Conservation (phyloP, 2,888 invertebrate species). For the Napeogenes inachia region DNA sequence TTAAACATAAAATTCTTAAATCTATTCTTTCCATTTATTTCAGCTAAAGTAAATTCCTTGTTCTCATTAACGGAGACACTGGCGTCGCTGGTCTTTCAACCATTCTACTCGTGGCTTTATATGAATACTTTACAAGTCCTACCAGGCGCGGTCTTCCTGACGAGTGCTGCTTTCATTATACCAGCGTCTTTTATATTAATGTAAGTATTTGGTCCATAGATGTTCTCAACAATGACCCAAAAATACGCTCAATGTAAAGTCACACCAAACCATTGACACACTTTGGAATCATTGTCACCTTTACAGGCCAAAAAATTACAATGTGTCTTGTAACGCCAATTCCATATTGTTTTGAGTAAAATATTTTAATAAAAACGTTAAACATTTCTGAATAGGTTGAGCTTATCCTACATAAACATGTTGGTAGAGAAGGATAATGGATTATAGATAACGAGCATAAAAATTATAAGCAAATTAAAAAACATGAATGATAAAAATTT, state of each 20-base stretch:
- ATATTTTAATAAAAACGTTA: background rate
- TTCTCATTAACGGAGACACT: slow-evolving; percentile 68
- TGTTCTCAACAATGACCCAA: no score
- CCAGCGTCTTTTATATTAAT: slow-evolving; percentile 55
- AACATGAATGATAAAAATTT: no score
- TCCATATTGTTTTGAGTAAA: no score
- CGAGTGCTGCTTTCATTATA: slow-evolving; percentile 54
- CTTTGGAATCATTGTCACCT: no score
- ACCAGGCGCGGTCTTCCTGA: slow-evolving; percentile 62
- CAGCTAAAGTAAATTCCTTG: slow-evolving; percentile 69
- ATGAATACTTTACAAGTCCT: slow-evolving; percentile 62
- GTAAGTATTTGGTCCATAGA: slow-evolving; percentile 44
- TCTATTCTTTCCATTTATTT: slow-evolving; percentile 26
- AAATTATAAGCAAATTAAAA: no score
- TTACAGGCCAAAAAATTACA: no score
- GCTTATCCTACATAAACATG: no score
- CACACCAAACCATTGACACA: no score
- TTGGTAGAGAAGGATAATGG: no score
- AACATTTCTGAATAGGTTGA: background rate
- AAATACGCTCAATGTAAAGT: no score
- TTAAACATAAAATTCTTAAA: background rate
- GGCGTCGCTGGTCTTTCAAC: slow-evolving; percentile 62
- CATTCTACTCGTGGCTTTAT: slow-evolving; percentile 68
- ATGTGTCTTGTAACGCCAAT: no score
- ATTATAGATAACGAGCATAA: no score